Base-by-base conservation (phyloP, 53 echinoderm and acorn worm species). In the Crossaster papposus region DNA sequence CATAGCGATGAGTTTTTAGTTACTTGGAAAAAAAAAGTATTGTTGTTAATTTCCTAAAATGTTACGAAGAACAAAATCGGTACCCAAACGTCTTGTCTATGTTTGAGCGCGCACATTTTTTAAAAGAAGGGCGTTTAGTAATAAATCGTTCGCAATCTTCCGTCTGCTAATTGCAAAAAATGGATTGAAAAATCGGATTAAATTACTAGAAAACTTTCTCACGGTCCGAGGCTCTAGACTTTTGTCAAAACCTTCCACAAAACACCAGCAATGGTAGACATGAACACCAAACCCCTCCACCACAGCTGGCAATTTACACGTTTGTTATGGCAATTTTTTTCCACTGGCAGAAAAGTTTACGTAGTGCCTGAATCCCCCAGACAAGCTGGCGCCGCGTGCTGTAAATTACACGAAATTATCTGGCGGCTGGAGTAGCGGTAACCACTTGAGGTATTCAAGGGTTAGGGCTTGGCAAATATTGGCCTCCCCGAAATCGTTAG, bases 361-460 rank as follows among this genome's bases (percentile, higher is more conserved):
- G 71, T 84, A 84, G 84, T 50, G 65, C 70, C 37, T 30, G 37
- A 70, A 68, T 68, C 74, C 82, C 37, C 73, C 72, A 84, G 84
- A 84, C 84, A 84, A 72, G 72, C 84, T 12, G 84, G 84, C 84
- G 84, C 84, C 84, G 72, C 30, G 29, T 51, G 84, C 72, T 84
- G 71, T 84, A 84, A 84, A 84, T 84, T 84, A 84, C 84, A 71
- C 84, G 30, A 72, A 71, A 72, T 84, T 84, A 84, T 84, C 84
- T 84, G 12, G 84, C 29, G 72, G 84, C 84, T 84, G 53, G 65
- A 84, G 84, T 84, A 72, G 72, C 72, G 72, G 73, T 34, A 36
- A 26, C 72, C 72, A 84, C 84, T 84, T 84, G 72, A 84, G 72
- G 84, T 72, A 84, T 84, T 84, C 84, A 84, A 84, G 72, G 71